phyloP scores from a whole-genome alignment of 2,888 invertebrate species.

The Limulus polyphemus region DNA sequence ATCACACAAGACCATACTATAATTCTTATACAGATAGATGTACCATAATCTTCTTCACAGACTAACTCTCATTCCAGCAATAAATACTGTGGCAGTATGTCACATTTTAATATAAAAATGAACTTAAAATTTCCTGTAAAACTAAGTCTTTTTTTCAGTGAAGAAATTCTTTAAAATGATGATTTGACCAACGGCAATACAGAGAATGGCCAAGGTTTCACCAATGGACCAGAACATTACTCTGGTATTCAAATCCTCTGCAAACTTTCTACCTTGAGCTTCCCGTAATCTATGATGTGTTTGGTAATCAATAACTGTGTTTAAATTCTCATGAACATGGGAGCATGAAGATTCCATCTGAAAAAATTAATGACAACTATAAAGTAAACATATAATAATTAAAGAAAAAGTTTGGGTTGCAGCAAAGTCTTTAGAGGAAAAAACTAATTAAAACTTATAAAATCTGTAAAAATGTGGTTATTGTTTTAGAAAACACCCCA shows the following conservation, averaged over 20 bases:
- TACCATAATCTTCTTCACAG: no score
- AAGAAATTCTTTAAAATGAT: slow-evolving; percentile 84
- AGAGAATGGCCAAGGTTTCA: slow-evolving; percentile 69
- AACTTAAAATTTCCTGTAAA: no score
- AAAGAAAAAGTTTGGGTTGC: no score
- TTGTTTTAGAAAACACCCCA: no score
- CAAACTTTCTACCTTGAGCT: slow-evolving; percentile 84
- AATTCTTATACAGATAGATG: no score
- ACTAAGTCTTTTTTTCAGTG: slow-evolving; percentile 48
- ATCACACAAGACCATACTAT: no score
- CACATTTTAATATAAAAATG: no score
- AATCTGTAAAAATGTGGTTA: no score
- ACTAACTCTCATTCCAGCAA: no score
- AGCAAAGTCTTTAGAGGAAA: no score
- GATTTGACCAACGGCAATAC: slow-evolving; percentile 82
- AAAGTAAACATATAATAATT: slow-evolving; percentile 4
- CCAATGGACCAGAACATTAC: slow-evolving; percentile 86
- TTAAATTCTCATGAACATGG: slow-evolving; percentile 76
- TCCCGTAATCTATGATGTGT: slow-evolving; percentile 92
- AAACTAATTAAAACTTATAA: no score
- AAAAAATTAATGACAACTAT: slow-evolving; percentile 26
- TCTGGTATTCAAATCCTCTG: slow-evolving; percentile 89
- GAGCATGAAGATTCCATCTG: slow-evolving; percentile 87
- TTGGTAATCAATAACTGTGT: slow-evolving; percentile 82
- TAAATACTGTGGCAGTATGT: no score